Evolutionary conservation across 2,797 vertebrate genomes (phyloP).

Genomic region (Siniperca scherzeri): DNA sequence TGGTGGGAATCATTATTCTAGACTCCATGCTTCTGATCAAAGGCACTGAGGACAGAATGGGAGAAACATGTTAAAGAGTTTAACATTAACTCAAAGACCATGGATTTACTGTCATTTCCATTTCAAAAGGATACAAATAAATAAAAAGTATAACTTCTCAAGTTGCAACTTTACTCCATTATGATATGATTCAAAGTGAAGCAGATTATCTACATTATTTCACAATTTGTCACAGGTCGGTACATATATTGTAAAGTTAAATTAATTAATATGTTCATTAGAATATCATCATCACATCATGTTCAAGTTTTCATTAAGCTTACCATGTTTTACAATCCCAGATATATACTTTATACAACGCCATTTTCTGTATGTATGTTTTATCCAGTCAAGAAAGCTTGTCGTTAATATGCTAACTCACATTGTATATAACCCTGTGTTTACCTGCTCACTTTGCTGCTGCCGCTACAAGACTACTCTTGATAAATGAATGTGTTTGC

Average conservation of each 20-base stretch:
- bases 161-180: not conserved
- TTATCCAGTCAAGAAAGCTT: not conserved
- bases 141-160: not conserved
- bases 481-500: not conserved
- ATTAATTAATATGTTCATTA: not conserved
- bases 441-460: slow-evolving; percentile 1
- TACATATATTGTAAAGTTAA: not conserved
- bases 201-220: not conserved
- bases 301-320: not conserved
- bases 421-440: not conserved
- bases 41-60: slow-evolving; percentile 87
- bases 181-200: not conserved
- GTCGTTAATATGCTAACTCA: not conserved
- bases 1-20: slow-evolving; percentile 95
- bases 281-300: not conserved
- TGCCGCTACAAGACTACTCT: not conserved
- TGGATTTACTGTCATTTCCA: not conserved
- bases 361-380: not conserved
- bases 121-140: not conserved
- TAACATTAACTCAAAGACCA: not conserved
- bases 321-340: not conserved
- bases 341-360: not conserved
- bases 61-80: slow-evolving; percentile 36
- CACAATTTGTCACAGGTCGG: not conserved
- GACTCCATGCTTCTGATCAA: slow-evolving; percentile 95